These are phyloP conservation scores for Zingel zingel DNA, from an alignment of 2,113 vertebrate species.

Conservation along the genomic window DNA sequence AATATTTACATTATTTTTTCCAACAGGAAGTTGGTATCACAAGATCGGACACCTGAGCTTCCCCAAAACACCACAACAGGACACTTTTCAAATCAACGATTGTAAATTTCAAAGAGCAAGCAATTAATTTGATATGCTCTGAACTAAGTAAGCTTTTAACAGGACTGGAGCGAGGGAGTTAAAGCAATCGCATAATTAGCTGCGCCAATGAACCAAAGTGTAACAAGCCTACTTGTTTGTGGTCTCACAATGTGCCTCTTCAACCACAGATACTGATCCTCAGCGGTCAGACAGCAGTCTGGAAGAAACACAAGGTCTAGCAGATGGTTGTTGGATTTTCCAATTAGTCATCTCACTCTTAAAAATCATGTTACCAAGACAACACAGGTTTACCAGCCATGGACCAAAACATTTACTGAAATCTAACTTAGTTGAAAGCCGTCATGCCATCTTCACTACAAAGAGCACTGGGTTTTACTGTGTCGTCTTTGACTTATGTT, in stretches of 20 bases:
- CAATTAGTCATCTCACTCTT: slow-evolving; percentile 13
- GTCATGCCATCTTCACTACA: neutral
- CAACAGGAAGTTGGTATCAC: neutral
- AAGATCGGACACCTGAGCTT: neutral
- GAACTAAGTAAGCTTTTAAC: neutral
- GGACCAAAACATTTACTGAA: neutral
- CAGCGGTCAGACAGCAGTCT: slow-evolving; percentile 3
- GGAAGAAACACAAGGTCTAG: neutral
- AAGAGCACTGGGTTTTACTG: neutral
- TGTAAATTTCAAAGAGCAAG: neutral
- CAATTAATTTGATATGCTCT: neutral
- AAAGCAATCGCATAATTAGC: slow-evolving; percentile 24
- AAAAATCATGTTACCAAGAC: slow-evolving; percentile 7
- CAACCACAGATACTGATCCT: neutral
- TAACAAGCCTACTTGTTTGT: slow-evolving; percentile 11
- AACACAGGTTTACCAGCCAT: neutral
- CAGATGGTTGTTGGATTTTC: neutral
- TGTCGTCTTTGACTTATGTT: neutral
- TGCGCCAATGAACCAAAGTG: neutral
- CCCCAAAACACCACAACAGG: neutral
- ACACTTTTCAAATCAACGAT: neutral
- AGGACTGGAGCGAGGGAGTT: neutral
- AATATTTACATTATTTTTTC: neutral
- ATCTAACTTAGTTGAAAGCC: neutral
- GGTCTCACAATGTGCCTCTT: neutral